Percentiles rank a stretch among this genome's conserved stretches.
Conservation (phyloP, 2,888 invertebrate species). For the Metopia argyrocephala region DNA sequence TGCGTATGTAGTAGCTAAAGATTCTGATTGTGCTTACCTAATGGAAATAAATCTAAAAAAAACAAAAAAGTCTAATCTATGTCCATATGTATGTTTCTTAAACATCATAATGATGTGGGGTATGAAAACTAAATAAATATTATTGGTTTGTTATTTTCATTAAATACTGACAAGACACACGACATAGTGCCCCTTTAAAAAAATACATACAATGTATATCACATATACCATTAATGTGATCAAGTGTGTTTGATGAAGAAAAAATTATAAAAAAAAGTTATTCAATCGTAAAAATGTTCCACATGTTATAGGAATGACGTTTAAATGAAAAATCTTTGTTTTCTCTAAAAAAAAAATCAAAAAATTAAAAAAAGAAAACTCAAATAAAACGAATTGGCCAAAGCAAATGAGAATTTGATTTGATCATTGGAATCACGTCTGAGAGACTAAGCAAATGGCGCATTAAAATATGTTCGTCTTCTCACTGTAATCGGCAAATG, state of each 20-base stretch:
- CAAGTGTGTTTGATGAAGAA: background rate
- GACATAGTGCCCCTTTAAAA: slow-evolving; percentile 46
- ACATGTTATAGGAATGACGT: slow-evolving; percentile 34
- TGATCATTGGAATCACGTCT: slow-evolving; percentile 56
- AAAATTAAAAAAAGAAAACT: background rate
- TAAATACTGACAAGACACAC: slow-evolving; percentile 7
- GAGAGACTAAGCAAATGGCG: slow-evolving; percentile 38
- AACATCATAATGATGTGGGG: too few species aligned
- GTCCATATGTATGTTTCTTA: too few species aligned
- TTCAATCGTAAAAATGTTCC: slow-evolving; percentile 7
- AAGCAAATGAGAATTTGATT: slow-evolving; percentile 17
- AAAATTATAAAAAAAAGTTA: background rate
- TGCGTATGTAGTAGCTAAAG: too few species aligned
- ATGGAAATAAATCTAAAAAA: too few species aligned
- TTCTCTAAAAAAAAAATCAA: slow-evolving; percentile 6
- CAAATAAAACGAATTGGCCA: background rate
- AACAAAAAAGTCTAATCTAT: too few species aligned
- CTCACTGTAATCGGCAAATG: background rate
- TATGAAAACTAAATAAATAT: background rate
- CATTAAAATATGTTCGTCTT: slow-evolving; percentile 38
- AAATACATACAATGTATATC: slow-evolving; percentile 16
- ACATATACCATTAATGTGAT: background rate
- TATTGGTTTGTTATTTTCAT: slow-evolving; percentile 31
- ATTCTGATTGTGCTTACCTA: too few species aligned
- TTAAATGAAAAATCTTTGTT: slow-evolving; percentile 27